A percentile compares a stretch with the other conserved stretches of the same genome.
Evolutionary conservation across 2,113 vertebrate species (phyloP).

Genomic region (Colistium nudipinnis): DNA sequence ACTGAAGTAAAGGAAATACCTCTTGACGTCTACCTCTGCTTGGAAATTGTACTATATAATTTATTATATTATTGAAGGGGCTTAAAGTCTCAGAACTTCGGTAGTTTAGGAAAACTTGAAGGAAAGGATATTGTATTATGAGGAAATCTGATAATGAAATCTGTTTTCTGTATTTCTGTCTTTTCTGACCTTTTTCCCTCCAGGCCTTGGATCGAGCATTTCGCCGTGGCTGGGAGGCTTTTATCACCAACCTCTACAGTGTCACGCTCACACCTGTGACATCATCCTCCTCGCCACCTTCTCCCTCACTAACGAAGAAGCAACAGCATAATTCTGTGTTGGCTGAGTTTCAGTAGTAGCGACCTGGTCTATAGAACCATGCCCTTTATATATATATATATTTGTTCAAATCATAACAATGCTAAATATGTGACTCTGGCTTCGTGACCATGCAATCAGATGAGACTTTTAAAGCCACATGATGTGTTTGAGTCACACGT

Average conservation of each 20-base stretch:
- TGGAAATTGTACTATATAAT: too few relatives aligned
- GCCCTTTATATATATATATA: background rate
- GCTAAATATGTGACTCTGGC: background rate
- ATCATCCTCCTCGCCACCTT: slow-evolving; percentile 42
- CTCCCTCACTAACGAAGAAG: slow-evolving; percentile 41
- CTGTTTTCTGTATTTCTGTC: background rate
- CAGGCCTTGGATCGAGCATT: slow-evolving; percentile 81
- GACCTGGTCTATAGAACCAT: background rate
- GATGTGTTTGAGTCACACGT: background rate
- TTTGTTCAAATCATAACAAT: background rate
- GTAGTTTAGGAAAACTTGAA: too few relatives aligned
- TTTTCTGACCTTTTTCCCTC: background rate
- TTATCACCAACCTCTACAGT: slow-evolving; percentile 82
- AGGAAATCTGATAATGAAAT: too few relatives aligned
- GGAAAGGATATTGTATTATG: too few relatives aligned
- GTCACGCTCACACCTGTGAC: slow-evolving; percentile 75
- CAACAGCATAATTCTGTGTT: slow-evolving; percentile 33
- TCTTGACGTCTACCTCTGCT: too few relatives aligned
- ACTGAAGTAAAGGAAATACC: too few relatives aligned
- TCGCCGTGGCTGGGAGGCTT: slow-evolving; percentile 81
- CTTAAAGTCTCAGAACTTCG: too few relatives aligned
- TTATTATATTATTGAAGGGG: too few relatives aligned
- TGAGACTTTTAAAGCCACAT: background rate
- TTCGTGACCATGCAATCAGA: background rate
- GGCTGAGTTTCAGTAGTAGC: slow-evolving; percentile 70